A percentile compares a stretch with the other conserved stretches of the same genome.
Conservation (phyloP, 2,113 vertebrate genomes). For the Muntiacus muntjak region DNA sequence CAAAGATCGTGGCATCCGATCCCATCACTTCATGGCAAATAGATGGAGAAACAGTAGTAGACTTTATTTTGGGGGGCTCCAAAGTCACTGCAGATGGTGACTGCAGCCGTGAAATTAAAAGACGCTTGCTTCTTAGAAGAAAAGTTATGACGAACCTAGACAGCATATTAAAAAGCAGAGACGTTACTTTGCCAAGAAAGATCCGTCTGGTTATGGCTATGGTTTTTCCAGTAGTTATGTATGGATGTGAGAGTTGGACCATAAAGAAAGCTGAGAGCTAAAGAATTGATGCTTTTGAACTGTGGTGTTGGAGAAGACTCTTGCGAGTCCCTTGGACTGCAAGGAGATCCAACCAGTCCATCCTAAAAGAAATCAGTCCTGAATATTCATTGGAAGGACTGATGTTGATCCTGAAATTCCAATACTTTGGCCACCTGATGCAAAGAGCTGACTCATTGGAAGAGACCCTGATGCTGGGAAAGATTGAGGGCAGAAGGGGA, state of each 20-base stretch:
- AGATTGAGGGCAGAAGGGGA: fast-evolving
- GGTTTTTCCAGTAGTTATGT: not conserved
- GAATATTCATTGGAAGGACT: not conserved
- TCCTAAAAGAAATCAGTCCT: not conserved
- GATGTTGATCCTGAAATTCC: not conserved
- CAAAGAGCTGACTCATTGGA: not conserved
- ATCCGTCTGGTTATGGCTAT: not conserved
- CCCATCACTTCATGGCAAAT: no score
- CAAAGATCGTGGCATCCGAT: not conserved
- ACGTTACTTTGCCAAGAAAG: not conserved
- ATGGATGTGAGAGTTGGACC: not conserved
- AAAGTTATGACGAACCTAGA: not conserved
- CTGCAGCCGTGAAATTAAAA: not conserved
- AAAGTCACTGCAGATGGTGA: not conserved
- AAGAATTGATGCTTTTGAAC: not conserved
- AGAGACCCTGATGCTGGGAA: not conserved
- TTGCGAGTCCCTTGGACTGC: not conserved
- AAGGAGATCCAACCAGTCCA: not conserved
- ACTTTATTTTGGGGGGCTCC: not conserved
- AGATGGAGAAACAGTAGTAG: not conserved
- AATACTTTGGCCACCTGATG: not conserved
- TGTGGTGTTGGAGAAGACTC: not conserved
- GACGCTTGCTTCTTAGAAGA: not conserved
- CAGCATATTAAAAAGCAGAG: not conserved
- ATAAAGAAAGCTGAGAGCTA: not conserved